Conservation (phyloP, 1,140 invertebrate genomes). For the Uloborus diversus region DNA sequence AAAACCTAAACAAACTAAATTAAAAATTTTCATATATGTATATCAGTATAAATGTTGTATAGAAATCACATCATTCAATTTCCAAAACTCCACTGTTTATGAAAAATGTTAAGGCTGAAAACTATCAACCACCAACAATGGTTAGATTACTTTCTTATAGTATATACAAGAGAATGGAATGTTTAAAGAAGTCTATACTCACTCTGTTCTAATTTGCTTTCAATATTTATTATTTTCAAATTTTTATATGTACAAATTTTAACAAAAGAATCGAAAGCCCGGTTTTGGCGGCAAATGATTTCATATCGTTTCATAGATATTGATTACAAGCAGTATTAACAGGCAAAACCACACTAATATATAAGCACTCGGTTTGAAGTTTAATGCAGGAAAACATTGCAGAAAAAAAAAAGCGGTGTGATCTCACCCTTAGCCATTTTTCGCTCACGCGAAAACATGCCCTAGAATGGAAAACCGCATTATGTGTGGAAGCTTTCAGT, state of each 20-base stretch:
- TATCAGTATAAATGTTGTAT: background rate
- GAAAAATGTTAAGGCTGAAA: background rate
- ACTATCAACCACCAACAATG: background rate
- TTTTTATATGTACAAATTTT: conserved; percentile 25
- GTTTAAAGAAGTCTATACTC: conserved; percentile 32
- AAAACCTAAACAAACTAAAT: background rate
- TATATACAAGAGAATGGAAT: conserved; percentile 28
- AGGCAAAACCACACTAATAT: too few relatives aligned
- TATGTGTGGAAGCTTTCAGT: too few relatives aligned
- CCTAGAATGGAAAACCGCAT: too few relatives aligned
- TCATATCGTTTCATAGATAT: too few relatives aligned
- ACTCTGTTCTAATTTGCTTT: background rate
- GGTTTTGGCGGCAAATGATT: conserved; percentile 13
- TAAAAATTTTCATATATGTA: background rate
- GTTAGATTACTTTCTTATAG: conserved; percentile 17
- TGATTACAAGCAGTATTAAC: too few relatives aligned
- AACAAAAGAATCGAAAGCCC: conserved; percentile 39
- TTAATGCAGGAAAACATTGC: too few relatives aligned
- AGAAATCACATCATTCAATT: background rate
- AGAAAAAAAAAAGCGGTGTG: too few relatives aligned
- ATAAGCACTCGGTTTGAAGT: too few relatives aligned
- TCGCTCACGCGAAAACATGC: too few relatives aligned
- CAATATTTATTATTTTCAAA: background rate
- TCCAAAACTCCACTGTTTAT: background rate
- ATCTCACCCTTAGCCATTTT: too few relatives aligned